Conservation (phyloP, 2,888 invertebrate species). For the Drosophila tripunctata region DNA sequence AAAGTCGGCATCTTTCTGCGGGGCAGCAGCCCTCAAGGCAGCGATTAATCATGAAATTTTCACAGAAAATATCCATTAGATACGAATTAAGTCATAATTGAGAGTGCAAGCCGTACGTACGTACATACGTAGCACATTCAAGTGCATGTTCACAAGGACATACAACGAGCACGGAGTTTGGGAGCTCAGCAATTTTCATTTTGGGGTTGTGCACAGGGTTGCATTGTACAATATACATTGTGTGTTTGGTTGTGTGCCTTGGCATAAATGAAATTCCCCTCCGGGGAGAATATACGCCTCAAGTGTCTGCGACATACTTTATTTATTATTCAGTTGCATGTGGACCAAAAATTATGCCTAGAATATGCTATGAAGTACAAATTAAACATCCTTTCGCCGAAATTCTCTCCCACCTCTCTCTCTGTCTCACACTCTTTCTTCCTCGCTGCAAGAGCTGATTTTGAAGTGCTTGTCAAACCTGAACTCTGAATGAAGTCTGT, state of each 20-base stretch:
- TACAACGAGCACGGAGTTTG: background rate
- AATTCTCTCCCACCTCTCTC: background rate
- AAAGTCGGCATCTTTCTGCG: constrained; percentile 20
- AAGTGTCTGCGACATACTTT: constrained; percentile 73
- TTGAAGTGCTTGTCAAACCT: constrained; percentile 33
- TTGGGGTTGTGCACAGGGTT: constrained; percentile 28
- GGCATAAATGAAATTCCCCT: constrained; percentile 59
- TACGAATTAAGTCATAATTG: constrained; percentile 82
- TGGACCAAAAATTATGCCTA: constrained; percentile 39
- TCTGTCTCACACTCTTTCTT: too few relatives aligned
- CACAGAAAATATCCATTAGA: constrained; percentile 80
- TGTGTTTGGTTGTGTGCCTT: constrained; percentile 34
- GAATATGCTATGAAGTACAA: constrained; percentile 50
- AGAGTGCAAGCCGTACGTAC: constrained; percentile 74
- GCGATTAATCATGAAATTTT: constrained; percentile 78
- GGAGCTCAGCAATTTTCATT: constrained; percentile 32
- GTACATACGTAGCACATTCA: constrained; percentile 62
- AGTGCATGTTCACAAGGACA: constrained; percentile 54
- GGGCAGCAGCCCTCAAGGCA: constrained; percentile 60
- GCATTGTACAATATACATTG: constrained; percentile 9
- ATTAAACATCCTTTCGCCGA: constrained; percentile 36
- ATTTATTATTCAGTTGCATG: constrained; percentile 61
- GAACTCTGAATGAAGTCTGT: constrained; percentile 14
- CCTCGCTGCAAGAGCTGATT: constrained; percentile 7
- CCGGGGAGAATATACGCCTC: constrained; percentile 40